A percentile compares a stretch with the other conserved stretches of the same genome.
These are phyloP conservation scores for Chaetops frenatus DNA, from an alignment of 2,113 vertebrate species.

Conservation along the genomic window DNA sequence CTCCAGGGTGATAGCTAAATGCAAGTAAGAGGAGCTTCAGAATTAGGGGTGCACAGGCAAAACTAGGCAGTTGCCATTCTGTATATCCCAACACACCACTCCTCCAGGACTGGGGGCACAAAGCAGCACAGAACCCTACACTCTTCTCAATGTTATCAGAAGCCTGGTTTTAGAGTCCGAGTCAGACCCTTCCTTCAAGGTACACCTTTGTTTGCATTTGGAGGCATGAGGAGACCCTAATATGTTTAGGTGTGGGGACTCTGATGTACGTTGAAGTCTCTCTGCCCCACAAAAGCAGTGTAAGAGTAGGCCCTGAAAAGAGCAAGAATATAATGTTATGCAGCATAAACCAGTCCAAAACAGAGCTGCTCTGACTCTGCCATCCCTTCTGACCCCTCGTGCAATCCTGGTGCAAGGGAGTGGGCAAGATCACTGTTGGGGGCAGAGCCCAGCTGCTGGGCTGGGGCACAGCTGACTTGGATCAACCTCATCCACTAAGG, in stretches of 20 bases:
- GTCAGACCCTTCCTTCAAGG: not conserved
- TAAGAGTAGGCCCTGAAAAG: not conserved
- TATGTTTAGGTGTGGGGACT: not conserved
- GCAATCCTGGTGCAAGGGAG: not conserved
- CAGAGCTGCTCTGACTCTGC: not conserved
- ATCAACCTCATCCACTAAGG: not conserved
- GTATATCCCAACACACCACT: not conserved
- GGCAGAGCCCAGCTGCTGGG: not conserved
- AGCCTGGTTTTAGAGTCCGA: not conserved
- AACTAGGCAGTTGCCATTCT: not conserved
- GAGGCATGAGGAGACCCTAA: not conserved
- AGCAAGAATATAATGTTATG: not conserved
- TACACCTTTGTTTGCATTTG: not conserved
- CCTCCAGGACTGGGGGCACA: not conserved
- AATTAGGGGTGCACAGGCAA: not conserved
- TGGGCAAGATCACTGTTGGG: not conserved
- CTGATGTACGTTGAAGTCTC: not conserved
- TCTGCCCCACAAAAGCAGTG: accelerated
- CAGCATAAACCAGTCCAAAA: not conserved
- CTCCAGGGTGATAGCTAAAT: not conserved
- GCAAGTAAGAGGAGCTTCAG: not conserved
- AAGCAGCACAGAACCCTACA: not conserved
- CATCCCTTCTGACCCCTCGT: not conserved
- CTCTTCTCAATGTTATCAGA: not conserved
- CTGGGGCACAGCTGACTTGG: not conserved